Conservation (phyloP, 2,888 invertebrate species). For the Poecilobothrus nobilitatus region DNA sequence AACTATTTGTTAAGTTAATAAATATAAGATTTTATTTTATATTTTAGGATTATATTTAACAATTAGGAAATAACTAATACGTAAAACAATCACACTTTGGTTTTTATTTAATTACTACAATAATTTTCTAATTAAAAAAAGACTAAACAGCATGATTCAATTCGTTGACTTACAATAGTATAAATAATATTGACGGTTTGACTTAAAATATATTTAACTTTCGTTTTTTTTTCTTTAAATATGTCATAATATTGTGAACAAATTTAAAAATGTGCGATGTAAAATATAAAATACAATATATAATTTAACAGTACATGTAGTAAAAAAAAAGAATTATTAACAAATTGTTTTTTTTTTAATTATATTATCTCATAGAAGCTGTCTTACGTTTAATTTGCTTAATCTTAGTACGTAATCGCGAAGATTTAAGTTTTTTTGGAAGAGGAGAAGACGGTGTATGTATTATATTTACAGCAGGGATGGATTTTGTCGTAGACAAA, state of each 20-base stretch:
- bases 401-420: conserved; percentile 39
- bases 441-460: conserved; percentile 22
- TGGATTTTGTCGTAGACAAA: conserved; percentile 22
- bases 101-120: background rate
- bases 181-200: background rate
- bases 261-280: background rate
- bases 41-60: background rate
- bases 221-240: no score
- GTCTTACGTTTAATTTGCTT: conserved; percentile 42
- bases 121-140: background rate
- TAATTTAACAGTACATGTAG: no score
- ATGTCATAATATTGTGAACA: background rate
- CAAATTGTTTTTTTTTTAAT: no score
- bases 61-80: background rate
- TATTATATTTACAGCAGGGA: background rate
- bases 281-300: no score
- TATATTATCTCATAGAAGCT: conserved; percentile 24
- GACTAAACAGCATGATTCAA: background rate
- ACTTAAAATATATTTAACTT: background rate
- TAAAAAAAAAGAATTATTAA: no score
- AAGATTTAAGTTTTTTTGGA: conserved; percentile 35
- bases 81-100: conserved; percentile 6
- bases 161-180: background rate
- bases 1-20: background rate
- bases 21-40: background rate